phyloP scores from a whole-genome alignment of 2,113 vertebrate genomes.

The Thryonomys swinderianus region DNA sequence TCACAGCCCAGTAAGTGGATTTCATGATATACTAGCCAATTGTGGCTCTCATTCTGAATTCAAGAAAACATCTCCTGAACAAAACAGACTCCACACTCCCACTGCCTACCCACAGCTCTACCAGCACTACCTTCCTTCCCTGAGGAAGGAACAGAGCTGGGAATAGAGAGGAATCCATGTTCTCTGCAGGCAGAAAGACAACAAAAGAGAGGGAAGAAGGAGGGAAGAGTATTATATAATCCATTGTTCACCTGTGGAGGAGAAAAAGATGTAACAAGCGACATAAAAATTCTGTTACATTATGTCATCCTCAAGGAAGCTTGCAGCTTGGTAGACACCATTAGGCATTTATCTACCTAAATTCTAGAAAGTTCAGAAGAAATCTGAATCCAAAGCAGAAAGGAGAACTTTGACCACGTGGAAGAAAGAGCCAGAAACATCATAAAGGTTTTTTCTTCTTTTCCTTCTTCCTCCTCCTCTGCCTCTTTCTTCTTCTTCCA shows the following conservation, averaged over 20 bases:
- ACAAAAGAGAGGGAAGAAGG: neutral
- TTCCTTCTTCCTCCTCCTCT: neutral
- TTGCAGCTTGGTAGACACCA: neutral
- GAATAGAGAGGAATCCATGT: neutral
- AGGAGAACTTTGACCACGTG: constrained; percentile 15
- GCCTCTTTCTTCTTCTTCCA: neutral
- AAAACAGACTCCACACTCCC: neutral
- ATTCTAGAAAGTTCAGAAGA: constrained; percentile 5
- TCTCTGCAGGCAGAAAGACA: neutral
- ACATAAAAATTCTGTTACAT: neutral
- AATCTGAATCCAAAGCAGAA: neutral
- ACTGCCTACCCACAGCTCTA: neutral
- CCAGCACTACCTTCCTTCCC: neutral
- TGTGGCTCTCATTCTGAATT: neutral
- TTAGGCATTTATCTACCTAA: neutral
- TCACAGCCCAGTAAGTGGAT: neutral
- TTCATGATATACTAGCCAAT: neutral
- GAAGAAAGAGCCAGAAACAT: constrained; percentile 29
- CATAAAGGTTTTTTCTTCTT: neutral
- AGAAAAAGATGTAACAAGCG: neutral
- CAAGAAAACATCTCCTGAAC: neutral
- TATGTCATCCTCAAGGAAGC: neutral
- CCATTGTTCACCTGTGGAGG: neutral
- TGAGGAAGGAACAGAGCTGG: too few species aligned
- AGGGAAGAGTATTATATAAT: neutral